Base-by-base conservation (phyloP, 2,113 vertebrate species). In the Zosterops borbonicus region DNA sequence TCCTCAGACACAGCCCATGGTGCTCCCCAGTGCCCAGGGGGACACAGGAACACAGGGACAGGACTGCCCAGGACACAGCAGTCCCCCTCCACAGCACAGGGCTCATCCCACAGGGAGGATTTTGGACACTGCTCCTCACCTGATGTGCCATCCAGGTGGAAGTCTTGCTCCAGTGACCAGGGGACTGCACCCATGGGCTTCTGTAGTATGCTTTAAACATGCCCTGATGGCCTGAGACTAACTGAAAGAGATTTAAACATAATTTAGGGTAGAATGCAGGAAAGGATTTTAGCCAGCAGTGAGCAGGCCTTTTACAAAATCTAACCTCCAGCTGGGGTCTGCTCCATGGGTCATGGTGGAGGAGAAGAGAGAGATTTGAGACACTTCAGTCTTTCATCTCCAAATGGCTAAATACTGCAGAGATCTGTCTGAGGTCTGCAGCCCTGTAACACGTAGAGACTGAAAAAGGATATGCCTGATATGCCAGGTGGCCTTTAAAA, bases 61-160 rank as follows among this genome's bases (percentile, higher is more conserved):
- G 53, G 25, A 16, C 19, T 83, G n/a, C 42, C 33, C 11, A 11
- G 42, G 25, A 16, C 20, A 17, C 39, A 23, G 56, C 25, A 27
- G 9, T n/a, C n/a, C 49, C 47, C 12, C 4, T 1, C 1, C 29
- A 0, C 4, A 3, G 13, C 24, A 16, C 21, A 7, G 46, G 12
- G 37, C 28, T 28, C 3, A 1, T 70, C 13, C 17, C 44, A 11
- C 56, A 25, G 60, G 13, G 20, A 37, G 39, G 62, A 33, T 78
- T 63, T 41, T 2, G 39, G 62, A 71, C 6, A 7, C 52, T 74
- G 60, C 29, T 60, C 18, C 55, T 85, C 65, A 5, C 39, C 33
- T 11, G 1, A 0, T 14, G 13, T 50, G 11, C 35, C 49, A 16
- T 41, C 28, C 44, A 25, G 52, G 20, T 58, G 74, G 37, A 65